Percentiles rank a stretch among this genome's conserved stretches.
Evolutionary conservation across 2,888 invertebrate species (phyloP).

Genomic region (Andrena fulva): DNA sequence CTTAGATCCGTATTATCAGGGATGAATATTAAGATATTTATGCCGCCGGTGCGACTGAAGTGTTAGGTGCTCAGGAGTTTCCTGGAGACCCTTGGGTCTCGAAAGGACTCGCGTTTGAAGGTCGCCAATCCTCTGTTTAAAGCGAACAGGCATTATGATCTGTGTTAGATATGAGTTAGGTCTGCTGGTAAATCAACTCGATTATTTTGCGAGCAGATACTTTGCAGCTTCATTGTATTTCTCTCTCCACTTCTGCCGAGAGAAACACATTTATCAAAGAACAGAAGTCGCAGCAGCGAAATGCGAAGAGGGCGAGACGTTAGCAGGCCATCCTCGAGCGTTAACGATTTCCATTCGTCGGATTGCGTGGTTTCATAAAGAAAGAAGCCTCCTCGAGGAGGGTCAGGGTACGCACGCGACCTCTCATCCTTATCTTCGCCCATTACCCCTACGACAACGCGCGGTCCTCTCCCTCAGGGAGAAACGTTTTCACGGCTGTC

Average conservation of each 20-base stretch:
- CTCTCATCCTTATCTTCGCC: slow-evolving; percentile 58
- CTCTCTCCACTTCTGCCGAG: background rate
- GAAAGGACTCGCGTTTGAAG: background rate
- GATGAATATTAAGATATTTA: background rate
- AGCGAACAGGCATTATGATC: too few relatives aligned
- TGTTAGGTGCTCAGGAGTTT: background rate
- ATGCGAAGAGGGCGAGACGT: background rate
- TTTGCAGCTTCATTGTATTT: too few relatives aligned
- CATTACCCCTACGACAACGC: slow-evolving; percentile 54
- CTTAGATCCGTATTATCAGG: background rate
- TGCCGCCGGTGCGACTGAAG: background rate
- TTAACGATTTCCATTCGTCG: slow-evolving; percentile 29
- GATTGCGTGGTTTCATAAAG: slow-evolving; percentile 18
- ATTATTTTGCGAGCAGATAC: too few relatives aligned
- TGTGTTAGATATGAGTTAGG: too few relatives aligned
- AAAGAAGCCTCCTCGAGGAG: slow-evolving; percentile 4
- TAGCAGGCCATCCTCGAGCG: background rate
- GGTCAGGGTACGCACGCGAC: slow-evolving; percentile 48
- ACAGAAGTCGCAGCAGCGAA: background rate
- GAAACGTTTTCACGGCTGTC: slow-evolving; percentile 66
- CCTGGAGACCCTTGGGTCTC: background rate
- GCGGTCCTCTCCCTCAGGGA: slow-evolving; percentile 23
- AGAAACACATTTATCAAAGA: slow-evolving; percentile 10
- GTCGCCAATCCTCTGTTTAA: too few relatives aligned
- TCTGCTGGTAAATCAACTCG: too few relatives aligned